phyloP scores from a whole-genome alignment of 2,888 invertebrate species.

The Agrochola lota region DNA sequence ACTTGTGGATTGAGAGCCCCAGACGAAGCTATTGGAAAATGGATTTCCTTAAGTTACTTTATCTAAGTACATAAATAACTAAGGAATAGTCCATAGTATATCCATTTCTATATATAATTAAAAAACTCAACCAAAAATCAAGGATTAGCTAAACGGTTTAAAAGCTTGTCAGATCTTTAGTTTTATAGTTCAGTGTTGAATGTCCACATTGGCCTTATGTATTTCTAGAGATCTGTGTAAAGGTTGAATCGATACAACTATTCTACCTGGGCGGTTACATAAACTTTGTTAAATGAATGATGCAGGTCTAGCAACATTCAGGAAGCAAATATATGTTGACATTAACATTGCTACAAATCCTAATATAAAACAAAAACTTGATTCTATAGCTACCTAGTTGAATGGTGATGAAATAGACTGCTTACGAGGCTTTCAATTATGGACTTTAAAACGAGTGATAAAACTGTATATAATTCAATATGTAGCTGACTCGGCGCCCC shows the following conservation, averaged over 20 bases:
- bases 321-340: no score
- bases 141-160: no score
- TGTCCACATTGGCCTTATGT: neutral
- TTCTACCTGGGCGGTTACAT: slow-evolving; percentile 38
- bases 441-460: slow-evolving; percentile 34
- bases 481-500: slow-evolving; percentile 47
- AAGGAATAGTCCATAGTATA: neutral
- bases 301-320: neutral
- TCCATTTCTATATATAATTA: no score
- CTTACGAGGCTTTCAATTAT: slow-evolving; percentile 23
- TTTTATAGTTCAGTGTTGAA: no score
- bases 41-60: slow-evolving; percentile 65
- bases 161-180: no score
- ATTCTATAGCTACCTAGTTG: neutral
- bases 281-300: slow-evolving; percentile 31
- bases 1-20: slow-evolving; percentile 86
- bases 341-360: neutral
- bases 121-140: no score
- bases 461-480: slow-evolving; percentile 50
- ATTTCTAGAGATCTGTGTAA: slow-evolving; percentile 24
- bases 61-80: slow-evolving; percentile 8
- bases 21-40: slow-evolving; percentile 79
- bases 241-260: slow-evolving; percentile 34
- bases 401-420: neutral
- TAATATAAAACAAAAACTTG: neutral